A percentile compares a stretch with the other conserved stretches of the same genome.
Conservation (phyloP, 2,113 vertebrate genomes). For the Lycaon pictus region DNA sequence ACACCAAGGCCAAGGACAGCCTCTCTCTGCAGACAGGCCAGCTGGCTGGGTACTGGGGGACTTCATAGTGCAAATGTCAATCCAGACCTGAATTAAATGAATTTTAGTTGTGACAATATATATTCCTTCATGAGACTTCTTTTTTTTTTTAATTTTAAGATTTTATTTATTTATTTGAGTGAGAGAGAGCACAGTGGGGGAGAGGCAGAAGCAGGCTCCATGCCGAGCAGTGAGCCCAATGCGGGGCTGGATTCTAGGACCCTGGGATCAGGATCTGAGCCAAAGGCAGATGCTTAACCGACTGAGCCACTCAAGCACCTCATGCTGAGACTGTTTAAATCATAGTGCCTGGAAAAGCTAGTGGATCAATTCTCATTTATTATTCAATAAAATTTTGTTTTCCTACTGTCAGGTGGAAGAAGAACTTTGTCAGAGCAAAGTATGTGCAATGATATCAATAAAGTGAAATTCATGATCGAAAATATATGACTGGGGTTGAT, state of each 20-base stretch:
- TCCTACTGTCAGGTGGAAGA: not conserved
- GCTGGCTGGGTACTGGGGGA: not conserved
- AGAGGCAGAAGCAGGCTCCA: too few species aligned
- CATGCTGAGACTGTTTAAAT: not conserved
- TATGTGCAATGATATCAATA: not conserved
- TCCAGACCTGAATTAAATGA: not conserved
- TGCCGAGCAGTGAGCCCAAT: too few species aligned
- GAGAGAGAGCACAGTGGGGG: too few species aligned
- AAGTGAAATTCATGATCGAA: not conserved
- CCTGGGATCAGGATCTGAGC: too few species aligned
- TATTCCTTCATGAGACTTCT: not conserved
- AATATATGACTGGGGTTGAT: not conserved
- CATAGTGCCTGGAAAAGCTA: not conserved
- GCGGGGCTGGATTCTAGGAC: too few species aligned
- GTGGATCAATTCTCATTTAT: not conserved
- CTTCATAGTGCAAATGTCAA: not conserved
- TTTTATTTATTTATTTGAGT: too few species aligned
- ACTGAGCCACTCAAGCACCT: too few species aligned
- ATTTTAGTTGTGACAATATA: not conserved
- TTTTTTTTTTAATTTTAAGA: too few species aligned
- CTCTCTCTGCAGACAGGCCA: not conserved
- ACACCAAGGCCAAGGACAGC: accelerated
- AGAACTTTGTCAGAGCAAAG: not conserved
- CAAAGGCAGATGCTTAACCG: too few species aligned
- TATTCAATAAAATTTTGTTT: not conserved